Conservation (phyloP, 2,888 invertebrate species). For the Autographa gamma region DNA sequence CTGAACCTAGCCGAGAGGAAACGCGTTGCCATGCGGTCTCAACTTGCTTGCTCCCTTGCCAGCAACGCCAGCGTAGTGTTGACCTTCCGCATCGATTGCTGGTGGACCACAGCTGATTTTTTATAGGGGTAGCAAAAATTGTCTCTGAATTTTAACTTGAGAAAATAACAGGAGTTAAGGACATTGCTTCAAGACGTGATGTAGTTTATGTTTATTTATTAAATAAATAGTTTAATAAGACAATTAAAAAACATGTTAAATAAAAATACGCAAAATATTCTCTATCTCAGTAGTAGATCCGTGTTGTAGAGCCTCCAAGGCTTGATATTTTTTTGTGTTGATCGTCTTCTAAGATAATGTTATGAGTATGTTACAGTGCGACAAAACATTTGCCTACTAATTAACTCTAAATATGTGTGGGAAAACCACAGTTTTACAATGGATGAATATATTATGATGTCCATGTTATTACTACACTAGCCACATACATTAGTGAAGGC, state of each 20-base stretch:
- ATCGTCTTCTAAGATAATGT: conserved; percentile 8
- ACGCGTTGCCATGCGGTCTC: conserved; percentile 84
- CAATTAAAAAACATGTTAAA: too few species aligned
- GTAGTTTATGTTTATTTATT: too few species aligned
- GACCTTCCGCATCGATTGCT: conserved; percentile 82
- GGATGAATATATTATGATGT: neutral
- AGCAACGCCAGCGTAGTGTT: conserved; percentile 66
- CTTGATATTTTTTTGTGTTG: neutral
- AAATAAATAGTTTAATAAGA: too few species aligned
- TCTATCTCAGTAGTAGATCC: neutral
- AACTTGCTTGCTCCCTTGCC: conserved; percentile 66
- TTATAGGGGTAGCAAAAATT: conserved; percentile 41
- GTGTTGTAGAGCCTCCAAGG: neutral
- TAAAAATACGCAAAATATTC: too few species aligned
- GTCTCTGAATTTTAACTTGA: conserved; percentile 11
- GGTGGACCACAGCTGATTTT: conserved; percentile 74
- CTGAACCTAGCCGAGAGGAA: conserved; percentile 76
- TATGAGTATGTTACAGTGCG: neutral
- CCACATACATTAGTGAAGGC: neutral
- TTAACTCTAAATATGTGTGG: neutral
- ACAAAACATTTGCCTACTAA: neutral
- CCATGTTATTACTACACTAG: neutral
- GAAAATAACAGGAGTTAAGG: neutral
- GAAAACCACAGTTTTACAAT: conserved; percentile 3
- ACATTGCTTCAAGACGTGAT: too few species aligned